Evolutionary conservation across 2,113 vertebrate genomes (phyloP).

Genomic region (Solea senegalensis): DNA sequence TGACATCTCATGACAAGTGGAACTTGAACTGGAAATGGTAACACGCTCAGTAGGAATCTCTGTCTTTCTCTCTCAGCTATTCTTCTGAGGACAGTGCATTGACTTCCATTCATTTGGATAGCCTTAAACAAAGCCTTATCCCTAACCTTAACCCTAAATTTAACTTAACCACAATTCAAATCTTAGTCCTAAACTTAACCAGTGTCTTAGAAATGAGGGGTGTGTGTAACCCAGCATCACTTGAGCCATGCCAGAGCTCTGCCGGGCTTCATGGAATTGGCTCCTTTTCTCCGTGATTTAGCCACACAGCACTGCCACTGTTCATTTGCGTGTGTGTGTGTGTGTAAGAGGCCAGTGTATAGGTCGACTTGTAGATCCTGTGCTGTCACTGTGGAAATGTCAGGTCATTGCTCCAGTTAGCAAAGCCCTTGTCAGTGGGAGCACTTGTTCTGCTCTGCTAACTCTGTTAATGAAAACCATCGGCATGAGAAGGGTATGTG

Average conservation of each 20-base stretch:
- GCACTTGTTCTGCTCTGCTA: constrained; percentile 62
- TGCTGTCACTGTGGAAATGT: constrained; percentile 64
- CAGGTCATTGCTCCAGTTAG: constrained; percentile 59
- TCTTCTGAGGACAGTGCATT: neutral
- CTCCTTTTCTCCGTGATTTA: constrained; percentile 2
- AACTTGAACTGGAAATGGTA: constrained; percentile 43
- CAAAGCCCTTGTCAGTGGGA: constrained; percentile 22
- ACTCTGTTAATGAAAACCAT: constrained; percentile 62
- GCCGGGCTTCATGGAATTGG: constrained; percentile 31
- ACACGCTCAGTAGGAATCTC: constrained; percentile 40
- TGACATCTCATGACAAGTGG: constrained; percentile 50
- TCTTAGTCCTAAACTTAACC: neutral
- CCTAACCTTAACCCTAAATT: no score
- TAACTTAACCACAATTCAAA: no score
- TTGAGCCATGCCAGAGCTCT: constrained; percentile 36
- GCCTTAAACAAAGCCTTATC: no score
- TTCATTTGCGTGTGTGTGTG: neutral
- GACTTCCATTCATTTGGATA: no score
- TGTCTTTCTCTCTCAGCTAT: neutral
- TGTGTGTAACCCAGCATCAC: constrained; percentile 7
- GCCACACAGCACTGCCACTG: constrained; percentile 47
- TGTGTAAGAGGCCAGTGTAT: constrained; percentile 25
- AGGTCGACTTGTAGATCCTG: constrained; percentile 54
- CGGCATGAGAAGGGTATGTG: constrained; percentile 11
- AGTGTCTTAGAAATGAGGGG: neutral